These are phyloP conservation scores for Danio rerio DNA, from an alignment of 2,113 vertebrate genomes.

Conservation along the genomic window DNA sequence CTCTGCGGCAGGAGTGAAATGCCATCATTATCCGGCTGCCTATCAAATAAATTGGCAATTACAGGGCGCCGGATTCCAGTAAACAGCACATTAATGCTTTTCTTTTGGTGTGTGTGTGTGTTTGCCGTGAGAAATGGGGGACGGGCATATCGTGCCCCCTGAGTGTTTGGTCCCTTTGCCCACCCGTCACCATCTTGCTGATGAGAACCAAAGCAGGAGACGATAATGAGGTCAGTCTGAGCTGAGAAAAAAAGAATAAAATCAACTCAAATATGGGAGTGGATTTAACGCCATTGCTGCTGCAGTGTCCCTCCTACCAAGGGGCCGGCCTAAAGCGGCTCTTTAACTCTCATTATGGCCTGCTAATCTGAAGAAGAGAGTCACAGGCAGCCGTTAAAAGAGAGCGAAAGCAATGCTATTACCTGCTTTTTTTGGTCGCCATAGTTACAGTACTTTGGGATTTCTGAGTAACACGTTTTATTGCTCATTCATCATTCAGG, in stretches of 20 bases:
- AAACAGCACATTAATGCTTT: constrained; percentile 92
- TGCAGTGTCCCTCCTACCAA: constrained; percentile 58
- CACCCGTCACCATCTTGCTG: constrained; percentile 74
- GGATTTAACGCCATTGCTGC: constrained; percentile 80
- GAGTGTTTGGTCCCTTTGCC: constrained; percentile 83
- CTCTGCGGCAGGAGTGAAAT: constrained; percentile 93
- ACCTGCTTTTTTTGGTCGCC: constrained; percentile 27
- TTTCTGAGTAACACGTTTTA: constrained; percentile 28
- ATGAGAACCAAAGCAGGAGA: constrained; percentile 81
- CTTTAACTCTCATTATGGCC: constrained; percentile 31
- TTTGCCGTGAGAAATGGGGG: constrained; percentile 62
- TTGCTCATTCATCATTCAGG: constrained; percentile 44
- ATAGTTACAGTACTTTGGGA: constrained; percentile 36
- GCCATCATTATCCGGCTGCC: constrained; percentile 99
- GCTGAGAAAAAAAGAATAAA: constrained; percentile 51
- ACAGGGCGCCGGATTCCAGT: constrained; percentile 92
- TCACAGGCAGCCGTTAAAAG: neutral
- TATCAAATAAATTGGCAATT: constrained; percentile 99
- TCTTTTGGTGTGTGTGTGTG: constrained; percentile 75
- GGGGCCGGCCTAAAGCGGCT: constrained; percentile 57
- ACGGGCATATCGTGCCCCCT: constrained; percentile 61
- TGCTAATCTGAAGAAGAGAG: constrained; percentile 8
- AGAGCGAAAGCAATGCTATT: constrained; percentile 12
- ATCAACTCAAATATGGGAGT: constrained; percentile 63
- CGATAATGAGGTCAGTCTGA: constrained; percentile 80